Conservation (phyloP, 1,140 invertebrate genomes). For the Pemphigus obesinymphae region DNA sequence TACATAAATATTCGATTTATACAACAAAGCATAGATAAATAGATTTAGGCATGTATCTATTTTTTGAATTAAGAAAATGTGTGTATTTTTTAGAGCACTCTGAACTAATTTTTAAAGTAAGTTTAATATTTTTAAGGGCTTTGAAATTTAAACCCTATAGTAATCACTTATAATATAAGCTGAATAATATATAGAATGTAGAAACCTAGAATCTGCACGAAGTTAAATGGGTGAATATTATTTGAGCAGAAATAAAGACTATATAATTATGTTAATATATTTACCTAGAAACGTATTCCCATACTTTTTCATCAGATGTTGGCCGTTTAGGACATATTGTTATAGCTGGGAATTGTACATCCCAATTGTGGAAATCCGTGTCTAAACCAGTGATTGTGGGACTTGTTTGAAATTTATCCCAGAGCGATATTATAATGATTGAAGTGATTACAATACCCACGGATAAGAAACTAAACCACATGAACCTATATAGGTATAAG, state of each 20-base stretch:
- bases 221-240: neutral
- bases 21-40: too few species aligned
- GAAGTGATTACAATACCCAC: constrained; percentile 61
- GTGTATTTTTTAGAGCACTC: too few species aligned
- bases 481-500: constrained; percentile 54
- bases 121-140: too few species aligned
- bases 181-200: neutral
- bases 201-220: neutral
- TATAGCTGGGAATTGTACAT: constrained; percentile 65
- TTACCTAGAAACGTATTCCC: constrained; percentile 49
- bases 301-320: constrained; percentile 52
- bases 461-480: constrained; percentile 67
- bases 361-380: constrained; percentile 68
- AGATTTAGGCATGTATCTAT: too few species aligned
- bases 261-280: neutral
- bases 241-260: neutral
- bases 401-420: constrained; percentile 73
- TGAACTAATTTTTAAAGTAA: too few species aligned
- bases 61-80: too few species aligned
- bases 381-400: constrained; percentile 66
- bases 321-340: constrained; percentile 60
- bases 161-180: neutral
- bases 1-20: too few species aligned
- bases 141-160: too few species aligned
- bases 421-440: constrained; percentile 66